Percentiles rank a stretch among this genome's conserved stretches.
These are phyloP conservation scores for Crotalus tigris DNA, from an alignment of 2,113 vertebrate species.

Conservation along the genomic window DNA sequence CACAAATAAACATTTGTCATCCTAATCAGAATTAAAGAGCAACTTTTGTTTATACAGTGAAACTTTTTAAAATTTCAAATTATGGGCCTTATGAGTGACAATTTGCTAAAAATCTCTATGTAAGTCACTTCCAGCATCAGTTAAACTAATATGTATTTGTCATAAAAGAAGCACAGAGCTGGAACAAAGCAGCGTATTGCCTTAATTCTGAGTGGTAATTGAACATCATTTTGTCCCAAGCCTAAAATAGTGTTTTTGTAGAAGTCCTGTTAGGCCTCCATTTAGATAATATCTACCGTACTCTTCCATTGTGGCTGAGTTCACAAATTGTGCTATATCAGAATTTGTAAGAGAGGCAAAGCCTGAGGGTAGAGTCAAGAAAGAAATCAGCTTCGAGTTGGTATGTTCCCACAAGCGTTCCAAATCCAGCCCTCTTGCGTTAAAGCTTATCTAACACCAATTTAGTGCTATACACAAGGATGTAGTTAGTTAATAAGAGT, in stretches of 20 bases:
- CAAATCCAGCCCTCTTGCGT: background rate
- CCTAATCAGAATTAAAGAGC: background rate
- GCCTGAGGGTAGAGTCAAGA: too few relatives aligned
- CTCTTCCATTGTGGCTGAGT: background rate
- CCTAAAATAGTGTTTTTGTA: background rate
- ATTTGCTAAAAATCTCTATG: background rate
- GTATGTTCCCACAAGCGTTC: background rate
- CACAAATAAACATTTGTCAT: constrained; percentile 6
- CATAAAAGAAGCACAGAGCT: background rate
- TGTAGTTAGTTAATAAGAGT: background rate
- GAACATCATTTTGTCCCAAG: background rate
- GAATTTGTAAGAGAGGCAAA: background rate
- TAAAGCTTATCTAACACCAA: background rate
- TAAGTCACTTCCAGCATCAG: background rate
- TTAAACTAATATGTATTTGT: background rate
- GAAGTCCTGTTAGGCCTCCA: background rate
- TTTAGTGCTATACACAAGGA: background rate
- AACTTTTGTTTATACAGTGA: constrained; percentile 36
- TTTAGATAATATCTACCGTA: background rate
- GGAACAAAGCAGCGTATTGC: background rate
- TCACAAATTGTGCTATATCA: background rate
- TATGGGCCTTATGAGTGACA: background rate
- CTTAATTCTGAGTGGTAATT: background rate
- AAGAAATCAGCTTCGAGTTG: background rate
- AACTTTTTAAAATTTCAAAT: background rate